phyloP scores from a whole-genome alignment of 1,140 invertebrate genomes.

The Bombus superbus region DNA sequence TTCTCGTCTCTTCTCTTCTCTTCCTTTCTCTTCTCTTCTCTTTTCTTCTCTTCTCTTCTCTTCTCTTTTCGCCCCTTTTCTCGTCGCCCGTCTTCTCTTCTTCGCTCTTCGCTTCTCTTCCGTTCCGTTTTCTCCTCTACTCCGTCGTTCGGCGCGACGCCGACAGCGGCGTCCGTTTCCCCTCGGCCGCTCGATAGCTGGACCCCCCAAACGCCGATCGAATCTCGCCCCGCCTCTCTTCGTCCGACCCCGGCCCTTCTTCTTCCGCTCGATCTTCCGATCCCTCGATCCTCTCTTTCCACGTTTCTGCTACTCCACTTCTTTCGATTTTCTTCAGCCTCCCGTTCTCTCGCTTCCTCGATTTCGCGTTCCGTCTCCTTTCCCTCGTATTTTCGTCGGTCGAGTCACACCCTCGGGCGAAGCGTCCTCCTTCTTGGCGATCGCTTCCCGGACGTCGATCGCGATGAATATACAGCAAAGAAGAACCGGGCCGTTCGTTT shows the following conservation, averaged over 20 bases:
- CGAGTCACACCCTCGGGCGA: background rate
- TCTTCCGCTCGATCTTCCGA: constrained; percentile 19
- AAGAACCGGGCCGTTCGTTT: background rate
- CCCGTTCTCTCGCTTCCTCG: background rate
- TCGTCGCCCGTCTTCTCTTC: constrained; percentile 11
- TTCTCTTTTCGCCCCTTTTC: background rate
- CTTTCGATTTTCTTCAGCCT: background rate
- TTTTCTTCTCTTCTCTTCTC: background rate
- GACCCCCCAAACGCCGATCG: constrained; percentile 74
- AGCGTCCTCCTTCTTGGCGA: background rate
- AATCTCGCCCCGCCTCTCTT: constrained; percentile 74
- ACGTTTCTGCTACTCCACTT: background rate
- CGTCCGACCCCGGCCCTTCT: constrained; percentile 54
- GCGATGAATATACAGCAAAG: background rate
- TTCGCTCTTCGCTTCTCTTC: constrained; percentile 5
- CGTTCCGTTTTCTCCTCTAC: constrained; percentile 2
- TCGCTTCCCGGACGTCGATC: background rate
- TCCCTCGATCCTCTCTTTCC: no score
- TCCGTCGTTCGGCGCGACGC: background rate
- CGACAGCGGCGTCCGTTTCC: constrained; percentile 5
- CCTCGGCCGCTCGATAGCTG: constrained; percentile 35
- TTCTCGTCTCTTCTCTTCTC: constrained; percentile 43
- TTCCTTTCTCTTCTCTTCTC: no score
- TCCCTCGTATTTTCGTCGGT: background rate
- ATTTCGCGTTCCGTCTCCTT: background rate